These are phyloP conservation scores for Semicossyphus pulcher DNA, from an alignment of 2,113 vertebrate species.

Conservation along the genomic window DNA sequence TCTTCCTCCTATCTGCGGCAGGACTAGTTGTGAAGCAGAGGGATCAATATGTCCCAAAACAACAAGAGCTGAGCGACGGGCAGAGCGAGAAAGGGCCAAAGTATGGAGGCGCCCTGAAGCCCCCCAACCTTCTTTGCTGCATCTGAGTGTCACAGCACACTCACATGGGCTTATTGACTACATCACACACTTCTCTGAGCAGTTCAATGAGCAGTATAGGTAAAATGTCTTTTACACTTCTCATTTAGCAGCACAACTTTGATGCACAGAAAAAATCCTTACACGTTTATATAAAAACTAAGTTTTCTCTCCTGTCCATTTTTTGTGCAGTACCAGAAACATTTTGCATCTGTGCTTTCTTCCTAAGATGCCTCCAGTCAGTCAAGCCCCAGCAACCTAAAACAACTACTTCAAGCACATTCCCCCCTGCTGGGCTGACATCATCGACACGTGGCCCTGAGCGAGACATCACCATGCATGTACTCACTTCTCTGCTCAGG, in stretches of 20 bases:
- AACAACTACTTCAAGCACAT: not conserved
- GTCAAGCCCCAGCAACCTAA: not conserved
- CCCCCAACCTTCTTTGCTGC: constrained; percentile 83
- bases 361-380: constrained; percentile 36
- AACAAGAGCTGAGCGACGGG: constrained; percentile 63
- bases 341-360: not conserved
- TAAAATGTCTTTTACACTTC: constrained; percentile 53
- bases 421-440: not conserved
- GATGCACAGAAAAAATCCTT: not conserved
- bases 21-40: not conserved
- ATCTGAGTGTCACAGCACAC: constrained; percentile 86
- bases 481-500: constrained; percentile 86
- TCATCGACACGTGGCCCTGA: constrained; percentile 61
- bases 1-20: constrained; percentile 83
- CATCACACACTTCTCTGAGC: constrained; percentile 77
- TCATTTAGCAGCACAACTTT: not conserved
- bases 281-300: too few species aligned
- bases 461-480: constrained; percentile 77
- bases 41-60: constrained; percentile 23
- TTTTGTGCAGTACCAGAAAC: not conserved
- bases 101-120: constrained; percentile 77
- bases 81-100: constrained; percentile 40
- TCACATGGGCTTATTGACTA: constrained; percentile 85
- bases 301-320: too few species aligned
- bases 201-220: constrained; percentile 80